Evolutionary conservation across 2,113 vertebrate genomes (phyloP).

Genomic region (Lathamus discolor): DNA sequence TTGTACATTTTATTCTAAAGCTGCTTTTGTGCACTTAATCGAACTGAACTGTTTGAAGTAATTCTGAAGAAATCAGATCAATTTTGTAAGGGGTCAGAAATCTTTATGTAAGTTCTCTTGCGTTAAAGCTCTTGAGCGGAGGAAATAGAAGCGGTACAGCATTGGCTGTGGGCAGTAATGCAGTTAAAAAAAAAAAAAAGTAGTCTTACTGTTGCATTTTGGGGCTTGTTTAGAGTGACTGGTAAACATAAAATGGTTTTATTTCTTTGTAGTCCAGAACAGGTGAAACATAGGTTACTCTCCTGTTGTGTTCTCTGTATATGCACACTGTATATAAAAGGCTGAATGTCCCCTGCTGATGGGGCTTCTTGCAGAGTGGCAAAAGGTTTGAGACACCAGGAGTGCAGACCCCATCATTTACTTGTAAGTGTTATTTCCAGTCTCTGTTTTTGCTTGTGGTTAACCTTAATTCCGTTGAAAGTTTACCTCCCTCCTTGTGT

Average conservation of each 20-base stretch:
- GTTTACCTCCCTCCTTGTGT: neutral
- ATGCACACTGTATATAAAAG: neutral
- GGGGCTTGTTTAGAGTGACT: neutral
- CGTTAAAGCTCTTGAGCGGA: neutral
- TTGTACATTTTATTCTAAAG: neutral
- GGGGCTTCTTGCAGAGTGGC: neutral
- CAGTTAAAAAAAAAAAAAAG: neutral
- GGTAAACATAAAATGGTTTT: neutral
- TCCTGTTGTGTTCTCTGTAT: neutral
- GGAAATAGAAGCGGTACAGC: neutral
- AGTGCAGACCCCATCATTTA: neutral
- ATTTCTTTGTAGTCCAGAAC: neutral
- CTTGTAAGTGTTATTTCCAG: neutral
- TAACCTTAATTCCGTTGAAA: neutral
- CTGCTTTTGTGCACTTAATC: neutral
- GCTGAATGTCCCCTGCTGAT: neutral
- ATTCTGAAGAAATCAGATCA: neutral
- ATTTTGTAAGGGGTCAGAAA: neutral
- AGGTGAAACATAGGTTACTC: neutral
- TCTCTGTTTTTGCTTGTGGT: neutral
- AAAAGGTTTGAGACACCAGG: neutral
- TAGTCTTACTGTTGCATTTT: neutral
- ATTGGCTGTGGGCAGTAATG: neutral
- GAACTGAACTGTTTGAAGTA: neutral
- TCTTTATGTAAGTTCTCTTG: neutral